Evolutionary conservation across 2,888 invertebrate species (phyloP).

Genomic region (Hydraecia micacea): DNA sequence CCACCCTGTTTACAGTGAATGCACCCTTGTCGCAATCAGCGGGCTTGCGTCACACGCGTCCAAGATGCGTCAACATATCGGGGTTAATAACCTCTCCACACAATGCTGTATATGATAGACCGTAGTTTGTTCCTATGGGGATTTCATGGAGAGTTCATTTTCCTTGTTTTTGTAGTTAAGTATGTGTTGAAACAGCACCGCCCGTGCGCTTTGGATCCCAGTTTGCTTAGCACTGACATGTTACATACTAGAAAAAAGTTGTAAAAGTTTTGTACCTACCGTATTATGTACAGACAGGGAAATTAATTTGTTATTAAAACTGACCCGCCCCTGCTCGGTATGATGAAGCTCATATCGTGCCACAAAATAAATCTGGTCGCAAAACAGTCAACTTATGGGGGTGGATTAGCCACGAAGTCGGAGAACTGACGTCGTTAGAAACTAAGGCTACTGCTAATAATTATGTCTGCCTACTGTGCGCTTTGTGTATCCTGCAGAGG

Average conservation of each 20-base stretch:
- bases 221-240: background rate
- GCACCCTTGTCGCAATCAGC: slow-evolving; percentile 60
- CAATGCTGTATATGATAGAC: slow-evolving; percentile 10
- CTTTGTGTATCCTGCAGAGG: too few species aligned
- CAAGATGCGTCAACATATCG: slow-evolving; percentile 44
- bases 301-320: background rate
- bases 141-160: background rate
- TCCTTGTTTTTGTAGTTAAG: background rate
- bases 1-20: slow-evolving; percentile 58
- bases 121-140: background rate
- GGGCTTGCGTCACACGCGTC: slow-evolving; percentile 61
- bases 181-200: background rate
- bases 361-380: background rate
- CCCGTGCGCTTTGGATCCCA: background rate
- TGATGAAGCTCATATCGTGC: background rate
- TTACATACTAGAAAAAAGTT: background rate
- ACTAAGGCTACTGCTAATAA: background rate
- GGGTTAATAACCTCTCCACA: slow-evolving; percentile 46
- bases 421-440: background rate
- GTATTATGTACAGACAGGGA: background rate
- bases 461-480: background rate
- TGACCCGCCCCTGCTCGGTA: background rate
- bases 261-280: background rate
- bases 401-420: background rate
- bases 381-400: background rate